These are phyloP conservation scores for Paratilapia polleni DNA, from an alignment of 2,113 vertebrate genomes.

Conservation along the genomic window DNA sequence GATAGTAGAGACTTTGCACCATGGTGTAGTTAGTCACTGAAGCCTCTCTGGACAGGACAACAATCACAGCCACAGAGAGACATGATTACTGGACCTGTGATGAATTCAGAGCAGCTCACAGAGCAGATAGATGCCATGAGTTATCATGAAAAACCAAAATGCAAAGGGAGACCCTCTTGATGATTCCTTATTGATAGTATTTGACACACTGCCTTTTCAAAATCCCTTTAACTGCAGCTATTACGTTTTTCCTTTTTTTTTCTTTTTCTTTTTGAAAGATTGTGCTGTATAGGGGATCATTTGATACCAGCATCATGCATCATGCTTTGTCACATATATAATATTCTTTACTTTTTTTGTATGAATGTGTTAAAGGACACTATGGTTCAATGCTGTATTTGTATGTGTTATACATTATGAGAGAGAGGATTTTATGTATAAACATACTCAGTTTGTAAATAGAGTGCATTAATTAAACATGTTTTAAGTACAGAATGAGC, in stretches of 20 bases:
- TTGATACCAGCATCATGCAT: constrained; percentile 26
- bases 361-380: constrained; percentile 25
- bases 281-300: constrained; percentile 20
- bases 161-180: constrained; percentile 61
- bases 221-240: constrained; percentile 55
- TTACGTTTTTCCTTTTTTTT: no score
- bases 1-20: constrained; percentile 6
- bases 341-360: constrained; percentile 40
- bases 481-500: constrained; percentile 9
- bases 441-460: constrained; percentile 54
- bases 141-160: constrained; percentile 72
- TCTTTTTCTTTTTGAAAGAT: constrained; percentile 34
- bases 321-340: constrained; percentile 28
- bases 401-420: constrained; percentile 66
- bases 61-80: constrained; percentile 21
- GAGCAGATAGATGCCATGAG: constrained; percentile 58
- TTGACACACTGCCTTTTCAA: constrained; percentile 71
- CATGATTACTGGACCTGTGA: constrained; percentile 69
- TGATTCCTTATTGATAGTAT: constrained; percentile 79
- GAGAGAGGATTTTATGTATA: constrained; percentile 49
- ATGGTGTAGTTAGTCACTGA: constrained; percentile 29
- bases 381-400: constrained; percentile 30
- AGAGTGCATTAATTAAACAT: constrained; percentile 33
- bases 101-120: constrained; percentile 79
- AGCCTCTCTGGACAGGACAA: constrained; percentile 35